Percentiles rank a stretch among this genome's conserved stretches.
Evolutionary conservation across 2,888 invertebrate species (phyloP).

Genomic region (Beris morrisii): DNA sequence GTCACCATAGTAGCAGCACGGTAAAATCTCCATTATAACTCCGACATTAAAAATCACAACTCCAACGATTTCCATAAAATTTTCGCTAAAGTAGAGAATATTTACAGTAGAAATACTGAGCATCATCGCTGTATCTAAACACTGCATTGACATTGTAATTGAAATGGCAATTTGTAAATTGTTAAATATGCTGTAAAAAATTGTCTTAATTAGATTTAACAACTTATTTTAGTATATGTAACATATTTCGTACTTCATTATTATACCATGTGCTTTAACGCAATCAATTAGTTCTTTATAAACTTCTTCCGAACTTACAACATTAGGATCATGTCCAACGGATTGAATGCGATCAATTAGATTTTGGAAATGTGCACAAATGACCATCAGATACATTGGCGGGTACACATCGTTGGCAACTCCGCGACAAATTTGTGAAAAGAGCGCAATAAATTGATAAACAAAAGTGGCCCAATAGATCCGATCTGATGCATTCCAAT

Average conservation of each 20-base stretch:
- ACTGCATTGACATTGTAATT: not conserved
- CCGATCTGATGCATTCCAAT: not conserved
- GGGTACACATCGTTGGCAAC: not conserved
- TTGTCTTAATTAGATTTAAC: not conserved
- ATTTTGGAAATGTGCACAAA: not conserved
- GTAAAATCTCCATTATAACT: not conserved
- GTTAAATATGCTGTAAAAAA: slow-evolving; percentile 5
- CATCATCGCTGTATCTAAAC: not conserved
- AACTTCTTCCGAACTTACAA: not conserved
- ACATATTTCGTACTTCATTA: slow-evolving; percentile 4
- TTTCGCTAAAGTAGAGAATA: not conserved
- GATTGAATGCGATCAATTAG: not conserved
- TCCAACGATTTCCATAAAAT: not conserved
- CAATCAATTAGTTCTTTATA: not conserved
- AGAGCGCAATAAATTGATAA: not conserved
- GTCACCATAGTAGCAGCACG: slow-evolving; percentile 19
- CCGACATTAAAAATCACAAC: not conserved
- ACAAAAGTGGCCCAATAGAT: not conserved
- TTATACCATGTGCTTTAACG: not conserved
- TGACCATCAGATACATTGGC: slow-evolving; percentile 1
- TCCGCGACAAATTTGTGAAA: not conserved
- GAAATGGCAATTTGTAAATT: slow-evolving; percentile 10
- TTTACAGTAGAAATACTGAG: slow-evolving; percentile 4
- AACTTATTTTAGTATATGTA: not conserved
- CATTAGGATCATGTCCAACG: not conserved